Base-by-base conservation (phyloP, 1,140 invertebrate species). In the Drosophila sp. region DNA sequence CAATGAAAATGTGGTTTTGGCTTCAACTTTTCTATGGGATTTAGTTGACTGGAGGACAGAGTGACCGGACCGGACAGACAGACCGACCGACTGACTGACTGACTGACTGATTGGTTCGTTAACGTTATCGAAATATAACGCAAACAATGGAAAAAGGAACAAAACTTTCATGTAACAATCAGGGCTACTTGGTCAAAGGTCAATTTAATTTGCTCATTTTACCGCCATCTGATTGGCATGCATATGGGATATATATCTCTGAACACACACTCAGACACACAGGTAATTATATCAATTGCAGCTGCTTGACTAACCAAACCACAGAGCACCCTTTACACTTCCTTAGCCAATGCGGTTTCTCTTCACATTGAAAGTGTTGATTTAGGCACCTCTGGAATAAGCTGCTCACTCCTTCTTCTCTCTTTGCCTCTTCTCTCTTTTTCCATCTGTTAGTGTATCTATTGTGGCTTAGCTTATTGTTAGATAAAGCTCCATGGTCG, bases 151-250 rank as follows among this genome's bases (percentile, higher is more conserved):
- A 27, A 50, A 50, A 50, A 50, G 23, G 23, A 50, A 27, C 44
- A 35, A 58, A 23, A 33, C 56, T 60, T 72, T 73, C 74, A 73
- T 66, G 40, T 60, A 17, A 41, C 55, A 50, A 50, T 50, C 44
- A 50, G 44, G 23, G 44, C 44, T 50, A 50, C 61, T 65, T 65
- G 33, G 50, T 64, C 70, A 81, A 86, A 87, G 83, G 83, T 79
- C 83, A 86, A 79, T 79, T 86, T 79, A 73, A 86, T 87, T 86
- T 82, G 72, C 65, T 30, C 66, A 66, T 57, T 67, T 65, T 10
- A 50, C 44, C 44, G 50, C 57, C 25, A 63, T 30, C 67, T 72
- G 69, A 80, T 77, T 81, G 79, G 70, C 44, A 50, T 50, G 5
- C 44, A 50, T 50, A 50, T 50, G 6, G 6, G 1, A 44, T 4